A percentile compares a stretch with the other conserved stretches of the same genome.
Conservation (phyloP, 92 coral and sea anemone species). For the Phenganax subtilis region DNA sequence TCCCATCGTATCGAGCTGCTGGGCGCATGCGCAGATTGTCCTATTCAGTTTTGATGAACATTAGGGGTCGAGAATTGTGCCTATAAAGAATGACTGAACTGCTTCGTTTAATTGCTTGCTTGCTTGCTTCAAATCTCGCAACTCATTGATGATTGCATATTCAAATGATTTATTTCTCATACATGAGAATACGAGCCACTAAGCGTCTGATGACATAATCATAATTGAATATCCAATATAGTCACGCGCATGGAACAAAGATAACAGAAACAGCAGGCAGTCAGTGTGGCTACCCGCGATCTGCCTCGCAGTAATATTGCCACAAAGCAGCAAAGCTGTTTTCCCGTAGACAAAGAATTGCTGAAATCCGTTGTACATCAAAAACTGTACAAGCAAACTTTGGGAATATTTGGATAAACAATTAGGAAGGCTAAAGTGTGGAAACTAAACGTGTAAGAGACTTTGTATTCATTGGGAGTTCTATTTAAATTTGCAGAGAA, state of each 20-base stretch:
- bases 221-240: constrained; percentile 12
- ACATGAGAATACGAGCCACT: not conserved
- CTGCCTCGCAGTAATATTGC: not conserved
- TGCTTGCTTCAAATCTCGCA: not conserved
- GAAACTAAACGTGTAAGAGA: too few species aligned
- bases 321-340: constrained; percentile 1
- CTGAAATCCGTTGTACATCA: not conserved
- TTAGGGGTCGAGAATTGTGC: too few species aligned
- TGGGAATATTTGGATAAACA: not conserved
- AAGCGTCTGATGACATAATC: not conserved
- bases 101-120: not conserved
- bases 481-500: constrained; percentile 39
- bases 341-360: not conserved
- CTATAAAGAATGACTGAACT: not conserved
- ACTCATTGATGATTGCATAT: not conserved
- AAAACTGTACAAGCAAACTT: not conserved
- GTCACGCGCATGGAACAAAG: not conserved
- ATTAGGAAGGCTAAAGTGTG: not conserved
- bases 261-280: constrained; percentile 11
- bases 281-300: constrained; percentile 2
- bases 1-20: too few species aligned
- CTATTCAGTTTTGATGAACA: too few species aligned
- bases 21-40: too few species aligned
- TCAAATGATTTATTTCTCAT: not conserved
- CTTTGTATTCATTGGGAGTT: not conserved